phyloP scores from a whole-genome alignment of 2,888 invertebrate species.

The Fragum whitleyi region DNA sequence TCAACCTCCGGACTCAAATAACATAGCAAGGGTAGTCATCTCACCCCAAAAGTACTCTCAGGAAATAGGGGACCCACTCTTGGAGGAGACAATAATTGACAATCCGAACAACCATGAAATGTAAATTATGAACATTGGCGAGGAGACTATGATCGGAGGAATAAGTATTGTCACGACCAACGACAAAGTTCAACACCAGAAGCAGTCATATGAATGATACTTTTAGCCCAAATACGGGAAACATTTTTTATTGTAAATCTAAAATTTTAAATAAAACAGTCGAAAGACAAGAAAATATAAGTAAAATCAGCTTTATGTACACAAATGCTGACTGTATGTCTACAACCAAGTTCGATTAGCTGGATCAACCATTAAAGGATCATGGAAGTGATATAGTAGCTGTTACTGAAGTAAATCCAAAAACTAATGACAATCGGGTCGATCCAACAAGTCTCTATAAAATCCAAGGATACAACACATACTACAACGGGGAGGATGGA shows the following conservation, averaged over 20 bases:
- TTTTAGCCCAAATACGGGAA: not conserved
- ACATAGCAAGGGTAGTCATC: not conserved
- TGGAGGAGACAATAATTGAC: not conserved
- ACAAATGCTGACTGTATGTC: slow-evolving; percentile 10
- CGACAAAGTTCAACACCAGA: no score
- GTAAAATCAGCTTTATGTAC: slow-evolving; percentile 1
- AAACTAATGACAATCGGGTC: not conserved
- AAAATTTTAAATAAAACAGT: not conserved
- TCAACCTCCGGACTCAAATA: not conserved
- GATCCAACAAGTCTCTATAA: not conserved
- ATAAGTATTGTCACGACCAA: not conserved
- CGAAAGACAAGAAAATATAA: not conserved
- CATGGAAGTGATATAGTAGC: not conserved
- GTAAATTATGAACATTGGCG: not conserved
- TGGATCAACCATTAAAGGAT: not conserved
- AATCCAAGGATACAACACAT: no score
- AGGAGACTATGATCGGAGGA: not conserved
- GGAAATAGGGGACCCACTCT: not conserved
- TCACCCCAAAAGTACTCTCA: not conserved
- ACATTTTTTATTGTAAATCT: not conserved
- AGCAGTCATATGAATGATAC: not conserved
- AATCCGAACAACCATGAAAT: not conserved
- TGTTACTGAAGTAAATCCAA: not conserved
- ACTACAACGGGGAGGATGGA: not conserved
- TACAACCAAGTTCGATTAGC: not conserved